Percentiles rank a stretch among this genome's conserved stretches.
These are phyloP conservation scores for Philypnodon macrostomus DNA, from an alignment of 2,797 vertebrate genomes.

Conservation along the genomic window DNA sequence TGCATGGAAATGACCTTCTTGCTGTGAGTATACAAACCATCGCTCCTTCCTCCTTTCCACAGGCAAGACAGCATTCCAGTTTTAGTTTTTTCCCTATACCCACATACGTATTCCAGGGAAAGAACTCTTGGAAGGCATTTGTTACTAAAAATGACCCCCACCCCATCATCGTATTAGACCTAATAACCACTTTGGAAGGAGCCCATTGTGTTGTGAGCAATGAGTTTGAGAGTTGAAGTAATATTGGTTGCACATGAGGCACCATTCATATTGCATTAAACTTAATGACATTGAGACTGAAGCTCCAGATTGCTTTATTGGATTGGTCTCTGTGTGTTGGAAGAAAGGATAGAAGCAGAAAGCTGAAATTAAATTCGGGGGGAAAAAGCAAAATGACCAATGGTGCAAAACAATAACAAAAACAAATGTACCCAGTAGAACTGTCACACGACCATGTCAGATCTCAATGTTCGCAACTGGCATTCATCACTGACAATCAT, in stretches of 20 bases:
- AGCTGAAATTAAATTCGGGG: neutral
- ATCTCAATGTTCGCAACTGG: slow-evolving; percentile 9
- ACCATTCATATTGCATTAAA: slow-evolving; percentile 38
- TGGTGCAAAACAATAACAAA: neutral
- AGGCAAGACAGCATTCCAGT: slow-evolving; percentile 1
- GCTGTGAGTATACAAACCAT: slow-evolving; percentile 6
- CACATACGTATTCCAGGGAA: slow-evolving; percentile 39
- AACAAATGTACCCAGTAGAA: slow-evolving; percentile 9
- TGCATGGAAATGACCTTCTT: slow-evolving; percentile 39
- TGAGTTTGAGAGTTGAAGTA: slow-evolving; percentile 29
- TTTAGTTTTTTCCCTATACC: slow-evolving; percentile 10
- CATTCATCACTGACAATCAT: too few relatives aligned
- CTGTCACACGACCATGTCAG: neutral
- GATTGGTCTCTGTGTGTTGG: slow-evolving; percentile 24
- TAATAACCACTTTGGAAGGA: slow-evolving; percentile 26
- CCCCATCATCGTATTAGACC: slow-evolving; percentile 12
- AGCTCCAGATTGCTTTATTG: slow-evolving; percentile 33
- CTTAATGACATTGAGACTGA: slow-evolving; percentile 31
- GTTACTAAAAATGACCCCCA: slow-evolving; percentile 37
- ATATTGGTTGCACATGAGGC: slow-evolving; percentile 27
- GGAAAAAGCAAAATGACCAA: neutral
- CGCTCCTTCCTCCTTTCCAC: neutral
- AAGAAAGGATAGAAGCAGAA: slow-evolving; percentile 17
- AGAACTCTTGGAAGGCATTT: slow-evolving; percentile 2
- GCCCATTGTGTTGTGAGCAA: slow-evolving; percentile 8